phyloP scores from a whole-genome alignment of 2,113 vertebrate genomes.

The Brienomyrus brachyistius region DNA sequence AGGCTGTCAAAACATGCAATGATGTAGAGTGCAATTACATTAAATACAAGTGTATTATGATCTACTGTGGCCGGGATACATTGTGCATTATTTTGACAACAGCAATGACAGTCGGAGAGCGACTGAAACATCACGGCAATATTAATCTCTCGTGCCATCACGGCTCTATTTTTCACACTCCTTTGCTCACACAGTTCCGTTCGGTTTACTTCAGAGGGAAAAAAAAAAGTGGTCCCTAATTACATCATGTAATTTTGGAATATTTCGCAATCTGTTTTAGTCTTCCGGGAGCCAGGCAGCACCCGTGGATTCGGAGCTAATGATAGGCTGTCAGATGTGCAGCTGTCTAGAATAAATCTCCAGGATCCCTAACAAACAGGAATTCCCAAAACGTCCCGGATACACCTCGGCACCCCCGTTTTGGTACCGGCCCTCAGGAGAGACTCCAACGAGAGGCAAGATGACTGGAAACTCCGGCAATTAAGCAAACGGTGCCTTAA shows the following conservation, averaged over 20 bases:
- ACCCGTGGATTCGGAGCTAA: constrained; percentile 68
- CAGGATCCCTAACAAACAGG: constrained; percentile 57
- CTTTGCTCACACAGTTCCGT: constrained; percentile 50
- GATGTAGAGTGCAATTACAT: constrained; percentile 16
- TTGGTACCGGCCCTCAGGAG: constrained; percentile 35
- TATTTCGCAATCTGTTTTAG: constrained; percentile 62
- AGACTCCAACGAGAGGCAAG: not conserved
- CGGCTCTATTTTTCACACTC: constrained; percentile 49
- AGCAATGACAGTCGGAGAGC: constrained; percentile 13
- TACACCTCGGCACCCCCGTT: constrained; percentile 35
- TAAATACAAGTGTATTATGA: constrained; percentile 18
- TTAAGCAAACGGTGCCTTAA: not conserved
- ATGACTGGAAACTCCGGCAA: constrained; percentile 3
- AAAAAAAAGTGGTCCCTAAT: constrained; percentile 64
- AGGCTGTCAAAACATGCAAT: constrained; percentile 13
- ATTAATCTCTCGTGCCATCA: constrained; percentile 26
- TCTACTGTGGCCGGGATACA: constrained; percentile 19
- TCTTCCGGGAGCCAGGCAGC: constrained; percentile 59
- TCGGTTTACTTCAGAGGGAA: constrained; percentile 23
- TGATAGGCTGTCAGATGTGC: constrained; percentile 70
- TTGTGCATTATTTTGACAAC: constrained; percentile 19
- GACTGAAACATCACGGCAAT: constrained; percentile 14
- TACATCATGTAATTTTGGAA: constrained; percentile 63
- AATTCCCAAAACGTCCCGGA: constrained; percentile 57
- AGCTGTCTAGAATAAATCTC: constrained; percentile 74